These are phyloP conservation scores for Pholis gunnellus DNA, from an alignment of 2,113 vertebrate genomes.

Conservation along the genomic window DNA sequence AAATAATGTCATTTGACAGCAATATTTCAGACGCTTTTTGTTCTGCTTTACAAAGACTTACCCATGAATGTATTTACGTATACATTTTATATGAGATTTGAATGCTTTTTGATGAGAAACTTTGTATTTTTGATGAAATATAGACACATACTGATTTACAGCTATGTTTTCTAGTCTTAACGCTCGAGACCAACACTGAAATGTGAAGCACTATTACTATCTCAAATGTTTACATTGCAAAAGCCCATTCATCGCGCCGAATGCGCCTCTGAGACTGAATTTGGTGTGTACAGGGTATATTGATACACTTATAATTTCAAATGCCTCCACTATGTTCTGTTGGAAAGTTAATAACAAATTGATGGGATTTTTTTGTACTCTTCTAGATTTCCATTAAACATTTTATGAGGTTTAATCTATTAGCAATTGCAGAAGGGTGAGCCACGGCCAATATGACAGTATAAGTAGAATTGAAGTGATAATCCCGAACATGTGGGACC, in stretches of 20 bases:
- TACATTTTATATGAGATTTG: conserved; percentile 59
- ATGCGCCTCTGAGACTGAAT: not conserved
- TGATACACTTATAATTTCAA: not conserved
- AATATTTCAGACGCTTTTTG: conserved; percentile 45
- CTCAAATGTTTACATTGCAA: conserved; percentile 52
- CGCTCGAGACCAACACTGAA: conserved; percentile 11
- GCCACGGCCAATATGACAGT: not conserved
- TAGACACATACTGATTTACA: not conserved
- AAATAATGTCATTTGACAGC: conserved; percentile 22
- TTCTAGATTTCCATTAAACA: conserved; percentile 12
- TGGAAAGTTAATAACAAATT: conserved; percentile 2
- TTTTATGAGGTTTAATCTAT: not conserved
- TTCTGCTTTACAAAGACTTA: conserved; percentile 43
- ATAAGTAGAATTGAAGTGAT: conserved; percentile 9
- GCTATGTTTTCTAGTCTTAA: conserved; percentile 48
- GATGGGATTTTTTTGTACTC: not conserved
- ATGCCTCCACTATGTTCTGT: not conserved
- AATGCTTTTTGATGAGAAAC: conserved; percentile 48
- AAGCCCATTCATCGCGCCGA: conserved; percentile 33
- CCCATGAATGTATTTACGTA: conserved; percentile 67
- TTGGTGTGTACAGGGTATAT: conserved; percentile 12
- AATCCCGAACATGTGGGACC: conserved; percentile 42
- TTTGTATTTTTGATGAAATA: conserved; percentile 42
- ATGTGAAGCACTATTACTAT: conserved; percentile 22
- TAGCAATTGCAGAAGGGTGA: conserved; percentile 8